A percentile compares a stretch with the other conserved stretches of the same genome.
phyloP scores from a whole-genome alignment of 2,888 invertebrate genomes.

The Thereva unica region DNA sequence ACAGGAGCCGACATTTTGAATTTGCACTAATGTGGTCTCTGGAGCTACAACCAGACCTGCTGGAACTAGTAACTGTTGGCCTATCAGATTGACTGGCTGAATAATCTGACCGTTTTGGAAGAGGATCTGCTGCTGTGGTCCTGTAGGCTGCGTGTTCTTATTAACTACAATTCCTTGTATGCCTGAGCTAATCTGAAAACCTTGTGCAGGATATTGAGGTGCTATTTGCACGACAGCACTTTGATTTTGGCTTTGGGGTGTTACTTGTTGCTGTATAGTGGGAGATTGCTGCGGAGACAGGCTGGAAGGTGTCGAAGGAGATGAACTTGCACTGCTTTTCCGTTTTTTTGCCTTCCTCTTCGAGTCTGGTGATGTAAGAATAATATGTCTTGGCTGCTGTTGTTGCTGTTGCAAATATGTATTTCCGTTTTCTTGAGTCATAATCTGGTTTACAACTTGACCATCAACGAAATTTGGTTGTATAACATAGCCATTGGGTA shows the following conservation, averaged over 20 bases:
- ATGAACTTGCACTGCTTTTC: slow-evolving; percentile 61
- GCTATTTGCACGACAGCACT: slow-evolving; percentile 55
- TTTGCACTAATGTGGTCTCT: slow-evolving; percentile 74
- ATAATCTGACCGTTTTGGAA: slow-evolving; percentile 66
- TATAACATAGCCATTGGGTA: slow-evolving; percentile 77
- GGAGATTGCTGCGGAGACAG: slow-evolving; percentile 57
- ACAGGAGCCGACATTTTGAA: slow-evolving; percentile 75
- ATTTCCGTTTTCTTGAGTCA: slow-evolving; percentile 60
- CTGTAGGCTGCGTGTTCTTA: slow-evolving; percentile 61
- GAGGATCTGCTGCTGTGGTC: slow-evolving; percentile 57
- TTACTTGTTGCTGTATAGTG: slow-evolving; percentile 51
- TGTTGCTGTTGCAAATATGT: slow-evolving; percentile 48
- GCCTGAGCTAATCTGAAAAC: slow-evolving; percentile 74
- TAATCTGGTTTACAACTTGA: slow-evolving; percentile 66
- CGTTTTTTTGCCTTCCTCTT: slow-evolving; percentile 74
- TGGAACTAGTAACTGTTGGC: slow-evolving; percentile 80
- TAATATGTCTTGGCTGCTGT: slow-evolving; percentile 46
- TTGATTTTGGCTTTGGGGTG: slow-evolving; percentile 62
- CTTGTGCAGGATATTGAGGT: slow-evolving; percentile 70
- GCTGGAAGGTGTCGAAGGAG: slow-evolving; percentile 50
- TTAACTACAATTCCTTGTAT: slow-evolving; percentile 74
- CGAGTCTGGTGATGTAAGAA: slow-evolving; percentile 71
- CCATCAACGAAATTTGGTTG: slow-evolving; percentile 74
- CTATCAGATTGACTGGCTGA: slow-evolving; percentile 81
- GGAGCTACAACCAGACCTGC: slow-evolving; percentile 86